Base-by-base conservation (phyloP, 2,888 invertebrate genomes). In the Platycheirus rosarum region DNA sequence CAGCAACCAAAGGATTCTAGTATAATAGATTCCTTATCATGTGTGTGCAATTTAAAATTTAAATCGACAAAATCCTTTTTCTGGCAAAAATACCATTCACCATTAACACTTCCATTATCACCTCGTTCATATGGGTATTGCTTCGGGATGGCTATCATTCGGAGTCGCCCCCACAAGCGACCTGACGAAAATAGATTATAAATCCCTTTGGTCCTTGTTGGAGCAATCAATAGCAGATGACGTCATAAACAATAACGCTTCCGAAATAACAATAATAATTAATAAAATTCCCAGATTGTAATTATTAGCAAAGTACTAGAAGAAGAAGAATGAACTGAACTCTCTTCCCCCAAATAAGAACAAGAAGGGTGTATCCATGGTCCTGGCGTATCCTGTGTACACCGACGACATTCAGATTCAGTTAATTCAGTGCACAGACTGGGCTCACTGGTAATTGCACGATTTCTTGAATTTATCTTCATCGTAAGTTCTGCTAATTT, bases 281-380 rank as follows among this genome's bases (percentile, higher is more conserved):
- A 84, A 84, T 84, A 84, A 84, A 84, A 84, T 84, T 74, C 73
- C 60, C 84, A 78, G 84, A 78, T 84, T 78, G 78, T 84, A 78
- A 73, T 84, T 78, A 84, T 78, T 78, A 78, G 66, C 44, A 60
- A 18, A 66, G 66, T 46, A n/a, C n/a, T n/a, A n/a, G n/a, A 68
- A 78, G 63, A 20, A n/a, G 13, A 20, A 55, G 57, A 57, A 55
- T 48, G 37, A 42, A 63, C 53, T 20, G 57, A 14, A 20, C 6
- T 20, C 29, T 62, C 48, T 51, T 51, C 62, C 82, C 77, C 16
- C 20, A 53, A 26, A 6, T 35, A 32, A 49, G n/a, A 6, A 3
- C 8, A 32, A 23, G 32, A 75, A 62, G 69, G 68, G 53, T 62
- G 66, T 32, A 16, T 62, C 4, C 1, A 14, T 1, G 13, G 6